Conservation (phyloP, 2,888 invertebrate species). For the Caenorhabditis japonica region DNA sequence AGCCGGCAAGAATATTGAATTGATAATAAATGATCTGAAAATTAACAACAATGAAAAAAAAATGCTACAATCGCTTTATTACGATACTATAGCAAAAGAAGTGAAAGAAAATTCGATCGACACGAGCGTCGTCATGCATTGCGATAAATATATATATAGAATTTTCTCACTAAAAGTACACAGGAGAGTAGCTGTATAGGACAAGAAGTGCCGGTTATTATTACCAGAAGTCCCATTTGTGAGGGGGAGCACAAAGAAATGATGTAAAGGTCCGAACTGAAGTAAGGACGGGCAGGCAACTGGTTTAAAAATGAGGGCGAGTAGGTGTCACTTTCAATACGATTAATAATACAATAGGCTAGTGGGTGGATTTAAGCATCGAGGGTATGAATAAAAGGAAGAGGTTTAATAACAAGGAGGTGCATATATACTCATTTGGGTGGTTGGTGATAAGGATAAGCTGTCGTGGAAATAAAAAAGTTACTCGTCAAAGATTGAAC, state of each 20-base stretch:
- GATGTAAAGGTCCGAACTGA: not conserved
- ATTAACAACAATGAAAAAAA: constrained; percentile 19
- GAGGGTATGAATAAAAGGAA: constrained; percentile 9
- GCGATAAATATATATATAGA: constrained; percentile 6
- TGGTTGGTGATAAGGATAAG: not conserved
- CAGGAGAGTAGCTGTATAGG: constrained; percentile 15
- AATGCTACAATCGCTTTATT: constrained; percentile 36
- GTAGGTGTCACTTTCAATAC: constrained; percentile 32
- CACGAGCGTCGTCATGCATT: constrained; percentile 1
- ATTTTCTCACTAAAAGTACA: constrained; percentile 20
- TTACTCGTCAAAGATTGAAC: constrained; percentile 29
- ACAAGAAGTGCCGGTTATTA: constrained; percentile 44
- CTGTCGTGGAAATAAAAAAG: too few species aligned
- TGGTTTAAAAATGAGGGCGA: constrained; percentile 36
- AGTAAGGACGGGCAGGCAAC: too few species aligned
- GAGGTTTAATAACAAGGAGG: constrained; percentile 23
- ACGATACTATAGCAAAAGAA: constrained; percentile 19
- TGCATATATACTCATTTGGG: not conserved
- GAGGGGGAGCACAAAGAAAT: not conserved
- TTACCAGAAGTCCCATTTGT: constrained; percentile 28
- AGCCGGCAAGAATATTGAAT: too few species aligned
- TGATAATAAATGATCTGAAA: constrained; percentile 19
- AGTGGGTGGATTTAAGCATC: constrained; percentile 1
- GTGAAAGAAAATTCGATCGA: constrained; percentile 14
- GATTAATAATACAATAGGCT: constrained; percentile 37